phyloP scores from a whole-genome alignment of 2,797 vertebrate species.

The Mionectes olivaceus region DNA sequence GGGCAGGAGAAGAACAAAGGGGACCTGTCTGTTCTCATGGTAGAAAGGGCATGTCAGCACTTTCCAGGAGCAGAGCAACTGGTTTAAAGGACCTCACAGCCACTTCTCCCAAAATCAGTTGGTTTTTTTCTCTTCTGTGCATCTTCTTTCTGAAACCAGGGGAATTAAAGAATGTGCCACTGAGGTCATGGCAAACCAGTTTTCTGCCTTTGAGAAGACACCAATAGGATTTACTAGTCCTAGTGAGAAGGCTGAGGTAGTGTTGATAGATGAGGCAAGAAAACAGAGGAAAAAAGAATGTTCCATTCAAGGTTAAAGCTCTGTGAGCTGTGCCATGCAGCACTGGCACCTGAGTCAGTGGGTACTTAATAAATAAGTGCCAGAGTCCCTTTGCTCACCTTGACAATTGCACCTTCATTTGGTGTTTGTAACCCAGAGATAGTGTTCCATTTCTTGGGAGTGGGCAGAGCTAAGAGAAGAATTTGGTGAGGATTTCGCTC shows the following conservation, averaged over 20 bases:
- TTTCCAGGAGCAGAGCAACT: neutral
- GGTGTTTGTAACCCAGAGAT: neutral
- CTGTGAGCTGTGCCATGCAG: neutral
- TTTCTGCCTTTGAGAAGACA: neutral
- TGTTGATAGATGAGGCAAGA: neutral
- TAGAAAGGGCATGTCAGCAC: conserved; percentile 20
- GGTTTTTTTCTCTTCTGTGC: neutral
- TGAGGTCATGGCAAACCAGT: neutral
- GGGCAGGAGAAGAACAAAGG: conserved; percentile 40
- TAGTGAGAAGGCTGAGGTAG: neutral
- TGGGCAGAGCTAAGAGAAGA: neutral
- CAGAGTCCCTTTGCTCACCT: neutral
- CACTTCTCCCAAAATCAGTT: neutral
- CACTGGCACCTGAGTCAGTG: neutral
- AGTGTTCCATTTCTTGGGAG: neutral
- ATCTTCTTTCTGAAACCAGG: neutral
- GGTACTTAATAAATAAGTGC: neutral
- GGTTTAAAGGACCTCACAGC: conserved; percentile 23
- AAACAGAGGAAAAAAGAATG: neutral
- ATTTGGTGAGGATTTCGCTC: neutral
- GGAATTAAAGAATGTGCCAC: neutral
- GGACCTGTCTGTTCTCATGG: neutral
- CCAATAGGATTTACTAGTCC: neutral
- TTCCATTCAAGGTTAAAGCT: neutral
- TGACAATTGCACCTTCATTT: neutral